These are phyloP conservation scores for Callocephalon fimbriatum DNA, from an alignment of 2,113 vertebrate genomes.

Conservation along the genomic window DNA sequence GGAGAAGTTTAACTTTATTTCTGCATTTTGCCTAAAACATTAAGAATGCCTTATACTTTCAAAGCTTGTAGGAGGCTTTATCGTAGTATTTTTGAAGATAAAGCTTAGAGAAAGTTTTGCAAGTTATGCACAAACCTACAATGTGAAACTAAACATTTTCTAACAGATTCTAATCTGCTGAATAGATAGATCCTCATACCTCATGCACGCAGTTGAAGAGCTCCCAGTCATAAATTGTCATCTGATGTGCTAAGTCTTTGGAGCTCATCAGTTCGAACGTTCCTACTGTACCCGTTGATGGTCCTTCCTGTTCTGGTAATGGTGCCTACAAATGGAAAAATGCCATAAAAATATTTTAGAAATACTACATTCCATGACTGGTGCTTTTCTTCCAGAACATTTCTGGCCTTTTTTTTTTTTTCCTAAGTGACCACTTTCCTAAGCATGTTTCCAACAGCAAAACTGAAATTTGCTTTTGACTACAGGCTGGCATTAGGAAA, in stretches of 20 bases:
- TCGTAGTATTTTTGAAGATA: background rate
- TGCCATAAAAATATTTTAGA: conserved; percentile 3
- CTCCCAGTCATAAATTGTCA: conserved; percentile 97
- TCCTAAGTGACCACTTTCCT: background rate
- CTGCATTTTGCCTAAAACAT: background rate
- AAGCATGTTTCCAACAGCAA: background rate
- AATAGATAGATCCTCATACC: conserved; percentile 72
- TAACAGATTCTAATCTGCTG: background rate
- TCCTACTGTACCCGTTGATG: conserved; percentile 85
- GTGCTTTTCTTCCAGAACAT: background rate
- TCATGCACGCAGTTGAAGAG: conserved; percentile 98
- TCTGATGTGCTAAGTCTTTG: conserved; percentile 94
- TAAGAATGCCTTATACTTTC: background rate
- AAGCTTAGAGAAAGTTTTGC: background rate
- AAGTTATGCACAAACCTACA: background rate
- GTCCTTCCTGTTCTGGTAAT: conserved; percentile 93
- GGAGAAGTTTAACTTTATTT: background rate
- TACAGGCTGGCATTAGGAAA: background rate
- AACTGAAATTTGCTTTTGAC: conserved; percentile 16
- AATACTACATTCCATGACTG: background rate
- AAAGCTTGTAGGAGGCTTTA: background rate
- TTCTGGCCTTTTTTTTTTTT: background rate
- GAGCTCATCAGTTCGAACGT: conserved; percentile 98
- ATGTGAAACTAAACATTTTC: background rate
- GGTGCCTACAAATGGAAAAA: conserved; percentile 81